Percentiles rank a stretch among this genome's conserved stretches.
phyloP scores from a whole-genome alignment of 2,888 invertebrate genomes.

The Hydroisotoma schaefferi region DNA sequence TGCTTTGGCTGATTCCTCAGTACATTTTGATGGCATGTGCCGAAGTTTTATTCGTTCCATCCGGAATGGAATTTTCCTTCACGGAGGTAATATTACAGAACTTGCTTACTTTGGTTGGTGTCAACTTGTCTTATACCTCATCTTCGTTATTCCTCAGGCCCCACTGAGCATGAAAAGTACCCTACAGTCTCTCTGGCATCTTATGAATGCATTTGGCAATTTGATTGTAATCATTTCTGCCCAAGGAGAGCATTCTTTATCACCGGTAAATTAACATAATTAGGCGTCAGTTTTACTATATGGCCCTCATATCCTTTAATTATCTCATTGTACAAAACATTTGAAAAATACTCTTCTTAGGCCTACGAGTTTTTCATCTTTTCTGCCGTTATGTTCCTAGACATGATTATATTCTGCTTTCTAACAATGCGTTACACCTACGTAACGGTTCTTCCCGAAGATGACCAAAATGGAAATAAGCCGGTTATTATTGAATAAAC shows the following conservation, averaged over 20 bases:
- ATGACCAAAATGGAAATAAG: no score
- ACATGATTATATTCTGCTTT: conserved; percentile 74
- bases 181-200: conserved; percentile 77
- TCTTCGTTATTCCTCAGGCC: no score
- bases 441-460: no score
- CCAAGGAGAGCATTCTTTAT: conserved; percentile 64
- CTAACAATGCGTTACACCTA: conserved; percentile 80
- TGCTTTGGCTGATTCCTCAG: conserved; percentile 77
- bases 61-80: conserved; percentile 78
- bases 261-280: conserved; percentile 32
- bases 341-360: conserved; percentile 58
- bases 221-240: conserved; percentile 86
- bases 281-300: no score
- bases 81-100: conserved; percentile 60
- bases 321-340: not conserved
- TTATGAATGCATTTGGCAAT: conserved; percentile 77
- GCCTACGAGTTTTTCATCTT: conserved; percentile 83
- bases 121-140: no score
- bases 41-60: conserved; percentile 78
- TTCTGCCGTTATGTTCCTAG: conserved; percentile 76
- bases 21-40: conserved; percentile 74
- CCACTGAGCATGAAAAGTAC: conserved; percentile 79
- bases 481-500: no score
- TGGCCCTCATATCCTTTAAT: no score
- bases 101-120: no score